Evolutionary conservation across 2,888 invertebrate species (phyloP), one percentile per base, ranked within the genome.

Genomic region (Drosophila picticornis): DNA sequence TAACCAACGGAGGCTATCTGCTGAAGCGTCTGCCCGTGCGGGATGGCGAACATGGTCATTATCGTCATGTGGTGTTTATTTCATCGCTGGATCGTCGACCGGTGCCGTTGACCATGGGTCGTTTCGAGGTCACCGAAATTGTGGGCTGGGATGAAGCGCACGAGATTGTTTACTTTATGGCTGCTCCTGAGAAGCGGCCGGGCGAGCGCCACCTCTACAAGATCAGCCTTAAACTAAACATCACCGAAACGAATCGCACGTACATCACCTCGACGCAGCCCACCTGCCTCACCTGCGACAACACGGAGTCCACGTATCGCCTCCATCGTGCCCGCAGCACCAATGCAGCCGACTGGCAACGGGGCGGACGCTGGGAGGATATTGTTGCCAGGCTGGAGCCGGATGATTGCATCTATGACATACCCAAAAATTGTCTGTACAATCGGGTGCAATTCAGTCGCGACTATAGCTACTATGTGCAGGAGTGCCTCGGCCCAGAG

Each of bases 171-270:
- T 98, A 97, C 93, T 97, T 96, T 88, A 95, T 97, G 82, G 97
- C 97, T 43, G 96, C 97, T 9, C 96, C 96, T 3, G 96, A 96
- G 81, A 96, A 95, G 57, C 95, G 95, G 78, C 97, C 98, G 0
- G 96, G 97, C 0, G 96, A 96, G 90, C 94, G 97, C 2, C 98
- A 98, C 93, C 94, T 98, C 76, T 97, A 96, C 94, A 95, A 96
- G 91, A 95, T 96, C 79, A 91, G 90, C 91, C 88, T 94, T 89
- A 93, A 94, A 92, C 90, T 94, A 92, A 88, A 93, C 92, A 86
- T 93, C 19, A 92, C 93, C 81, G 90, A 94, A 62, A 81, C 92
- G n/a, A 93, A 93, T 76, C 92, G 93, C 71, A 93, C 93, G 0
- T 93, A 93, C 61, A 93, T 93, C 51, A 92, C 93, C 40, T 92